phyloP scores from a whole-genome alignment of 1,140 invertebrate species.

The Papilio aristodemus region DNA sequence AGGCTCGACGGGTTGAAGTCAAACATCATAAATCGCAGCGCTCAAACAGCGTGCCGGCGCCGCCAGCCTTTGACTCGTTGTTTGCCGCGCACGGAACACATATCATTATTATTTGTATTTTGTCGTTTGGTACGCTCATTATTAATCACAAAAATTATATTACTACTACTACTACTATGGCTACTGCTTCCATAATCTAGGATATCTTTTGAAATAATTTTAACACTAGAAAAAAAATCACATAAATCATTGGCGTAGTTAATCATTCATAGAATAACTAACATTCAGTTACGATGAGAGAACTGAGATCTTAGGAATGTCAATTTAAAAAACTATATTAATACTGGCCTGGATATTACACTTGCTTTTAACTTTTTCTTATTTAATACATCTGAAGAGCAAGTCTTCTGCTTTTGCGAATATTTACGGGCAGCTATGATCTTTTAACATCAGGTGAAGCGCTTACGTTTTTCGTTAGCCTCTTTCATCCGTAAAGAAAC shows the following conservation, averaged over 20 bases:
- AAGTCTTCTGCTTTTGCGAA: neutral
- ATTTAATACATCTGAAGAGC: too few species aligned
- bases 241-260: too few species aligned
- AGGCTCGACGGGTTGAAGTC: slow-evolving; percentile 41
- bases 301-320: too few species aligned
- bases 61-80: neutral
- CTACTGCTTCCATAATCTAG: too few species aligned
- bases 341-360: too few species aligned
- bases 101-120: slow-evolving; percentile 2
- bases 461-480: slow-evolving; percentile 4
- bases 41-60: slow-evolving; percentile 45
- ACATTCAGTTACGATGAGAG: too few species aligned
- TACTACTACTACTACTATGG: too few species aligned
- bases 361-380: too few species aligned
- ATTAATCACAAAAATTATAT: neutral
- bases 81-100: slow-evolving; percentile 4
- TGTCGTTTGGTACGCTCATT: neutral
- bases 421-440: neutral
- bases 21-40: slow-evolving; percentile 61
- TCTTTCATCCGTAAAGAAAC: slow-evolving; percentile 18
- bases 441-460: slow-evolving; percentile 7
- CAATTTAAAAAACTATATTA: too few species aligned
- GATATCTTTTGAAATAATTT: too few species aligned
- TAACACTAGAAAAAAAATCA: too few species aligned
- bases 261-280: too few species aligned